Evolutionary conservation across 2,797 vertebrate genomes (phyloP), one percentile per base, ranked within the genome.

Genomic region (Sardinella longiceps): DNA sequence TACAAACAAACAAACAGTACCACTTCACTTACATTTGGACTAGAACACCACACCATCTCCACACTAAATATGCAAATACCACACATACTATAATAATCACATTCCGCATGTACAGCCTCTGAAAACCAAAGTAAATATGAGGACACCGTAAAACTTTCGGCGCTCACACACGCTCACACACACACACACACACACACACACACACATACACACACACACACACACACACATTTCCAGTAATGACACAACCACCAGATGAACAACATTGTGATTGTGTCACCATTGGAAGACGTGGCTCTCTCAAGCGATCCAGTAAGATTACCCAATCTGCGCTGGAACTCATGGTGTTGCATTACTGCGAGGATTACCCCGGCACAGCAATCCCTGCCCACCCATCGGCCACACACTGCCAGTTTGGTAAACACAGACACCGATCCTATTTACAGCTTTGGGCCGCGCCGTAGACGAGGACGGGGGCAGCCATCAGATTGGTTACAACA

Each of bases 371-470:
- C 14, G 1, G 66, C 33, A 30, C 30, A 74, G 23, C 66, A 74
- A 74, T 74, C 66, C 18, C 66, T 12, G 3, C 15, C 3, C 6
- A 28, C 60, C 28, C 12, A 11, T 30, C 33, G 15, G 4, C 1
- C 37, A 7, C 70, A 77, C 28, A 20, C 33, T 39, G 70, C 5
- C 70, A 77, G 33, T 74, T 81, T 56, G 82, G 56, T 25, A 28
- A 87, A 87, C 45, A 80, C 48, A 82, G 11, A 43, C 28, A 51
- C 14, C 46, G 80, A 81, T 80, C 70, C 82, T 56, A 77, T 84
- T 39, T 50, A 84, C 39, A 51, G 60, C 58, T 48, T 84, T 46
- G 45, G 39, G 18, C 51, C 51, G 6, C 3, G 18, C 48, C 15
- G 28, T 28, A 33, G 48, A 43, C 30, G 23, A 7, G 56, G 56